Conservation (phyloP, 1,140 invertebrate species). For the Drosophila kurseongensis region DNA sequence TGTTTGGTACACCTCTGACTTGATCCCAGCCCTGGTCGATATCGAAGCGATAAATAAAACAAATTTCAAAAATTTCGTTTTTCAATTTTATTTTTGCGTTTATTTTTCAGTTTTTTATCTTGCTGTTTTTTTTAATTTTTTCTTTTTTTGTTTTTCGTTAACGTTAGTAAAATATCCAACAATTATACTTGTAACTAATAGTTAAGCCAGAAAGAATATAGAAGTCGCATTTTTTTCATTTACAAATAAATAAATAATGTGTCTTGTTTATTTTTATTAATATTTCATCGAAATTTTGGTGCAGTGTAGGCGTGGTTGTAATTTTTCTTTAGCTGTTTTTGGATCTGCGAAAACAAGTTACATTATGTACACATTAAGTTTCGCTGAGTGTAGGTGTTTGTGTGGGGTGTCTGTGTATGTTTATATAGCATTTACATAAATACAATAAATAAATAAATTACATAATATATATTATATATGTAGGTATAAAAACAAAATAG, state of each 20-base stretch:
- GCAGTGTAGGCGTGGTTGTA: conserved; percentile 37
- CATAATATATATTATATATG: conserved; percentile 45
- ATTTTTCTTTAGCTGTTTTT: conserved; percentile 13
- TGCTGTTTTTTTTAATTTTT: conserved; percentile 45
- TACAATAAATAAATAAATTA: conserved; percentile 82
- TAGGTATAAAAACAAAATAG: conserved; percentile 69
- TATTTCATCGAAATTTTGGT: conserved; percentile 33
- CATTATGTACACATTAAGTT: conserved; percentile 58
- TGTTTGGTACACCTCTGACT: no score
- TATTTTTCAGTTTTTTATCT: conserved; percentile 60
- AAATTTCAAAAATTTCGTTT: neutral
- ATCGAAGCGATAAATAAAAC: neutral
- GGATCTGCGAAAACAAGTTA: conserved; percentile 37
- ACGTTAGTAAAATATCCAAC: conserved; percentile 82
- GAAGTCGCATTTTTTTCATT: conserved; percentile 64
- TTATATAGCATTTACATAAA: conserved; percentile 72
- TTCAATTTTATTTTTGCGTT: conserved; percentile 61
- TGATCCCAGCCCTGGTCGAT: neutral
- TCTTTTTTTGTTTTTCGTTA: conserved; percentile 58
- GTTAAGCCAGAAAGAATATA: conserved; percentile 76
- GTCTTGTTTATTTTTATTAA: conserved; percentile 54
- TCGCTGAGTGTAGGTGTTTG: conserved; percentile 29
- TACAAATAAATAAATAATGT: conserved; percentile 76
- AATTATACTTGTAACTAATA: conserved; percentile 81
- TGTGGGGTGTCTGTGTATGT: conserved; percentile 13